Percentiles rank a stretch among this genome's conserved stretches.
Evolutionary conservation across 2,113 vertebrate genomes (phyloP).

Genomic region (Psittacus erithacus): DNA sequence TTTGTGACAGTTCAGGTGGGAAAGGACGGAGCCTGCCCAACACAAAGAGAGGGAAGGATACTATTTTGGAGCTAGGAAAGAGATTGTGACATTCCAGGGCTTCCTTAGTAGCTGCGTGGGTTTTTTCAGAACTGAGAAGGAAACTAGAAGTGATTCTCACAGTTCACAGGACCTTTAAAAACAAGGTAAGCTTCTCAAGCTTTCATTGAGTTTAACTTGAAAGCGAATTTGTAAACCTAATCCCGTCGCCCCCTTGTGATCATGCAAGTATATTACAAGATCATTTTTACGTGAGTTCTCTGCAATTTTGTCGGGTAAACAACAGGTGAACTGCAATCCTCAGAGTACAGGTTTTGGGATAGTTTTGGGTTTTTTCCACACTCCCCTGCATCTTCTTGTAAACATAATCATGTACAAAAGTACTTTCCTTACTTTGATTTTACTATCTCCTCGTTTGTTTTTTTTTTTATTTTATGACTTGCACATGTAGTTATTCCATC

Average conservation of each 20-base stretch:
- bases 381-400: not conserved
- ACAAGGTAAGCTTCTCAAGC: too few species aligned
- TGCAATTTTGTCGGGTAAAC: not conserved
- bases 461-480: not conserved
- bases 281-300: not conserved
- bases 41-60: not conserved
- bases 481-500: not conserved
- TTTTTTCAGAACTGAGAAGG: not conserved
- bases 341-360: not conserved
- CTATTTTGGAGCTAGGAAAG: not conserved
- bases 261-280: not conserved
- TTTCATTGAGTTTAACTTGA: too few species aligned
- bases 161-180: not conserved
- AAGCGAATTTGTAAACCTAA: rapidly evolving
- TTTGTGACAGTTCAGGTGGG: not conserved
- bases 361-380: rapidly evolving
- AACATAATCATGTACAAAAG: not conserved
- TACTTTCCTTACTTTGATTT: not conserved
- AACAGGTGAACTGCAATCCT: rapidly evolving
- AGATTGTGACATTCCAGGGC: not conserved
- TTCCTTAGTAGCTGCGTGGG: not conserved
- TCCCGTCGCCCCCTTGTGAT: not conserved
- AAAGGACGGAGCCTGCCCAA: not conserved
- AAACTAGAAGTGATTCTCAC: not conserved
- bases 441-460: not conserved